These are phyloP conservation scores for Oncorhynchus kisutch DNA, from an alignment of 2,113 vertebrate species.

Conservation along the genomic window DNA sequence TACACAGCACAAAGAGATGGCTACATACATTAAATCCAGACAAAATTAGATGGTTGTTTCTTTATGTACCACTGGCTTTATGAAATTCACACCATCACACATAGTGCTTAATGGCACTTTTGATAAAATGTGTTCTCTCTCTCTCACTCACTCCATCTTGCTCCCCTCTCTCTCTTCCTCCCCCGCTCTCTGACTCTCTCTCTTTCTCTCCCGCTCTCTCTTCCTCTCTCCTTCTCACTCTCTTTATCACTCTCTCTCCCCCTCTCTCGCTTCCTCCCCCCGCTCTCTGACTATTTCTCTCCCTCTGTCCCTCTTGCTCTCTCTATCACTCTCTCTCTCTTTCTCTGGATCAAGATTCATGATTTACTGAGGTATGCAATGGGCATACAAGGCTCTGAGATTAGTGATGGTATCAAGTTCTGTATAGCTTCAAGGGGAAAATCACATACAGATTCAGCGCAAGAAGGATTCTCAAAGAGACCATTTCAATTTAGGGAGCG, in stretches of 20 bases:
- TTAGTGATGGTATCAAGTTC: conserved; percentile 48
- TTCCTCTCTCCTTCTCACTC: too few species aligned
- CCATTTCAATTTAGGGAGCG: not conserved
- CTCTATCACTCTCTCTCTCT: too few species aligned
- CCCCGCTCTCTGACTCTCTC: too few species aligned
- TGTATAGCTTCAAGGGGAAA: conserved; percentile 37
- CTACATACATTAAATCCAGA: not conserved
- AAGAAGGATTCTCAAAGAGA: conserved; percentile 19
- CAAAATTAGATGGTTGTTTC: not conserved
- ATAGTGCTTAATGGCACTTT: too few species aligned
- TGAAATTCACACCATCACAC: too few species aligned
- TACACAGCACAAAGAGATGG: too few species aligned
- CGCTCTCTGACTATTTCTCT: not conserved
- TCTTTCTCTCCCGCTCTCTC: too few species aligned
- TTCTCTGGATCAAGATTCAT: conserved; percentile 28
- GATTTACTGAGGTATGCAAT: conserved; percentile 46
- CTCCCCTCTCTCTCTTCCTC: too few species aligned
- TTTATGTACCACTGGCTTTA: not conserved
- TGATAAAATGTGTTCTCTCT: too few species aligned
- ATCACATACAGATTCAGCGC: not conserved
- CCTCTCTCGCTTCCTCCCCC: not conserved
- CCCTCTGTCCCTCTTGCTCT: too few species aligned
- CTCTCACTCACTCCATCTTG: too few species aligned
- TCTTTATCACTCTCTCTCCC: too few species aligned
- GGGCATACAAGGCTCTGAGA: conserved; percentile 44